Evolutionary conservation across 2,113 vertebrate genomes (phyloP).

Genomic region (Capra hircus): DNA sequence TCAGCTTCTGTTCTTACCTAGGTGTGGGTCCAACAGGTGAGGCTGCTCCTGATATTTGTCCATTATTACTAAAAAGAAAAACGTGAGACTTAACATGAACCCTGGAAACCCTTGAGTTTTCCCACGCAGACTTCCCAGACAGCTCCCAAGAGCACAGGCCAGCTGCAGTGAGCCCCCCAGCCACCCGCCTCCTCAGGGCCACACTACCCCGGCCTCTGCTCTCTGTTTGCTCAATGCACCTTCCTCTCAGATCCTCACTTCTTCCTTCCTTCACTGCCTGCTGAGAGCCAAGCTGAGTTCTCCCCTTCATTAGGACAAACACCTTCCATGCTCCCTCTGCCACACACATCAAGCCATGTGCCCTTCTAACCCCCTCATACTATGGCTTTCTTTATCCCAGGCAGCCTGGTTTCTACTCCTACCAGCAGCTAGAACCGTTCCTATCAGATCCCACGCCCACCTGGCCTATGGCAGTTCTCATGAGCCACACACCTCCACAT

Average conservation of each 20-base stretch:
- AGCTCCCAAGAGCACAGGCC: background rate
- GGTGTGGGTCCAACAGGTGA: constrained; percentile 92
- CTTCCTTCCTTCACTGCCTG: background rate
- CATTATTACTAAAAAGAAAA: constrained; percentile 88
- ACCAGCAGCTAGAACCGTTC: background rate
- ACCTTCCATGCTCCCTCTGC: background rate
- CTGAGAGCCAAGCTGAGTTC: too few relatives aligned
- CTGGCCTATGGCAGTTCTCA: background rate
- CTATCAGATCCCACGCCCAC: background rate
- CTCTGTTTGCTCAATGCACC: background rate
- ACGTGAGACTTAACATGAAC: background rate
- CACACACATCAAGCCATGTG: background rate
- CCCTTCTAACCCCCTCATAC: background rate
- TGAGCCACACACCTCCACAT: background rate
- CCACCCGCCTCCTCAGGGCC: background rate
- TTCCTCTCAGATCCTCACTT: background rate
- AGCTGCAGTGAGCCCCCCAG: too few relatives aligned
- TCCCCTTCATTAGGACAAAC: background rate
- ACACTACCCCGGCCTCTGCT: background rate
- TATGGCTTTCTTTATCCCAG: background rate
- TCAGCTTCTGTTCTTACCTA: constrained; percentile 82
- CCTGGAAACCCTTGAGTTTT: too few relatives aligned
- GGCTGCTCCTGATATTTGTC: constrained; percentile 96
- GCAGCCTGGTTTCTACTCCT: background rate
- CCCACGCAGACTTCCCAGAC: background rate